phyloP scores from a whole-genome alignment of 2,797 vertebrate genomes.

The Neostethus bicornis region DNA sequence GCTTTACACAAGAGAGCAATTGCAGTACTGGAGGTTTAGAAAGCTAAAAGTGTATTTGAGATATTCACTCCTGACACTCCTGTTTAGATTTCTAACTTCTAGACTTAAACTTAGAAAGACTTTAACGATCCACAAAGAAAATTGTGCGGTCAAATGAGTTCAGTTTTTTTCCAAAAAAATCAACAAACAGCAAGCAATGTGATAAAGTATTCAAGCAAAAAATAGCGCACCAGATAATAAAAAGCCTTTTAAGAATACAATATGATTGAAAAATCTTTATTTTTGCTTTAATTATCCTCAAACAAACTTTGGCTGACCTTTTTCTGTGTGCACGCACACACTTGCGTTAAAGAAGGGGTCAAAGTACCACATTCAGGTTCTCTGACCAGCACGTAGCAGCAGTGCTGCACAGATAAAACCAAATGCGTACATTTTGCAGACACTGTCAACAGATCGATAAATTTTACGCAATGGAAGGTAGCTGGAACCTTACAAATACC shows the following conservation, averaged over 20 bases:
- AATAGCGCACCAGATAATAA: too few species aligned
- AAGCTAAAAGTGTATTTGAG: too few species aligned
- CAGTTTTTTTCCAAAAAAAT: too few species aligned
- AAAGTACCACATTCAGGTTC: constrained; percentile 14
- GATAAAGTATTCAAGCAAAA: too few species aligned
- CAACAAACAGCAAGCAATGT: too few species aligned
- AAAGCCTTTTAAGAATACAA: neutral
- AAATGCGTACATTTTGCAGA: constrained; percentile 50
- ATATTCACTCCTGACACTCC: too few species aligned
- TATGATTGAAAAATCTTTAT: neutral
- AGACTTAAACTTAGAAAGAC: too few species aligned
- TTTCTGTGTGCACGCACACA: neutral
- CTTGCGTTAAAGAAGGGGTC: neutral
- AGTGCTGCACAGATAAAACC: constrained; percentile 48
- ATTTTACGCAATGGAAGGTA: constrained; percentile 53
- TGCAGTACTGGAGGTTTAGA: too few species aligned
- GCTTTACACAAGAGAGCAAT: neutral
- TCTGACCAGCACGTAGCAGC: constrained; percentile 35
- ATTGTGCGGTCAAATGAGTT: too few species aligned
- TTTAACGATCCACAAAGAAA: too few species aligned
- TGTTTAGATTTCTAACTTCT: too few species aligned
- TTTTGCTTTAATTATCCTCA: neutral
- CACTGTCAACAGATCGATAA: constrained; percentile 72
- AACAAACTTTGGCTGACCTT: neutral
- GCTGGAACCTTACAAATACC: constrained; percentile 60